phyloP scores from a whole-genome alignment of 2,113 vertebrate species.

The Clarias magur region DNA sequence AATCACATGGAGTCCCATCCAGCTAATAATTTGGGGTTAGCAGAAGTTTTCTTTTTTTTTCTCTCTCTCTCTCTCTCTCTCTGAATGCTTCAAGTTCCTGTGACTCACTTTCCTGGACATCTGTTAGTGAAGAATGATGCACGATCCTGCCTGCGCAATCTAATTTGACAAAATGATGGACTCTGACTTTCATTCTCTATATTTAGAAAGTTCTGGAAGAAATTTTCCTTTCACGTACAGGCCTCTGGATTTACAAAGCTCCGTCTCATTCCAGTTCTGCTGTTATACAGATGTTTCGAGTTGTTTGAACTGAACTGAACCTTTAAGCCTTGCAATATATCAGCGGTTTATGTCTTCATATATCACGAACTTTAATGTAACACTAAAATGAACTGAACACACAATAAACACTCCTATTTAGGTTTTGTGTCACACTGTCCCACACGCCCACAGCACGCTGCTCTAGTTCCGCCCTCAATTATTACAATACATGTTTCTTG shows the following conservation, averaged over 20 bases:
- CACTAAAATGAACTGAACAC: background rate
- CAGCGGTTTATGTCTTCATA: background rate
- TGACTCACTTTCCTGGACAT: slow-evolving; percentile 11
- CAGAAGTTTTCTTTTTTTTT: background rate
- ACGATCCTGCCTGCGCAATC: background rate
- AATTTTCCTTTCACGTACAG: slow-evolving; percentile 6
- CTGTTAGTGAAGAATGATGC: background rate
- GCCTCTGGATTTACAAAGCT: slow-evolving; percentile 21
- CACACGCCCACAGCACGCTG: background rate
- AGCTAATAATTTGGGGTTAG: background rate
- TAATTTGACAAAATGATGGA: slow-evolving; percentile 19
- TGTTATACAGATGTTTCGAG: slow-evolving; percentile 22
- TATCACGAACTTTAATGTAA: background rate
- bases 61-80: too few species aligned
- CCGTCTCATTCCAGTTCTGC: background rate
- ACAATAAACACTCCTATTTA: background rate
- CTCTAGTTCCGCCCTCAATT: background rate
- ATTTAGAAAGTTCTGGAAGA: slow-evolving; percentile 31
- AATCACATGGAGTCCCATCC: background rate
- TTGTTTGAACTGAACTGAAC: slow-evolving; percentile 14
- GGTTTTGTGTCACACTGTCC: background rate
- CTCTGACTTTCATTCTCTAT: slow-evolving; percentile 18
- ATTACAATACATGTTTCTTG: background rate
- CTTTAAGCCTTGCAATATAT: slow-evolving; percentile 17
- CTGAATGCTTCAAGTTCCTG: background rate